Base-by-base conservation (phyloP, 2,113 vertebrate species). In the Meleagris gallopavo region DNA sequence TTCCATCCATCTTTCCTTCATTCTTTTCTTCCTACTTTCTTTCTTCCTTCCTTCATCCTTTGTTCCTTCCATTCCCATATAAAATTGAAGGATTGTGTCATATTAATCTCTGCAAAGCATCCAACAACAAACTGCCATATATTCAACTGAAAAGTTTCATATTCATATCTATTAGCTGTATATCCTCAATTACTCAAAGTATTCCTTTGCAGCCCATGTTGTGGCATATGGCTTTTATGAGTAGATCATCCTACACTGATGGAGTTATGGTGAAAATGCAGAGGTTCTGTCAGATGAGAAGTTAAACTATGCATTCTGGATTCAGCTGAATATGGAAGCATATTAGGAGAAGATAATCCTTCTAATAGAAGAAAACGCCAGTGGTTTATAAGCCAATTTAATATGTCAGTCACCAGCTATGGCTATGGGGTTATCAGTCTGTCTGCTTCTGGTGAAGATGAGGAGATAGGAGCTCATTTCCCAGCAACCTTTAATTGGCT, bases 271-370 rank as follows among this genome's bases (percentile, higher is more conserved):
- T 65, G 7, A 58, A 64, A 88, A 64, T n/a, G 15, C 29, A 81
- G 34, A 46, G 11, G 21, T 55, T 64, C 3, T 3, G 19, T 71
- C 29, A 5, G 50, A 72, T 16, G 6, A 0, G 0, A 32, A 72
- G 69, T 25, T 74, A 83, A 8, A 10, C 21, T 7, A 5, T 19
- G 6, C 30, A 5, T 61, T 93, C 32, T 57, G 55, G 14, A 20
- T 20, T 72, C 71, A 54, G 25, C 36, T 62, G 7, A 64, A 52
- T 9, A 52, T 6, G 5, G 16, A 89, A 67, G n/a, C 0, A 0
- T 27, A 40, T 36, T 21, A 77, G 36, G 34, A 36, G 13, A 91
- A 50, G 32, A 34, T 36, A 27, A 52, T 27, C 29, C 32, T 73
- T 77, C 32, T 45, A 67, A n/a, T 61, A 60, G 36, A 86, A 89